Base-by-base conservation (phyloP, 2,797 vertebrate species). In the Salarias fasciatus region DNA sequence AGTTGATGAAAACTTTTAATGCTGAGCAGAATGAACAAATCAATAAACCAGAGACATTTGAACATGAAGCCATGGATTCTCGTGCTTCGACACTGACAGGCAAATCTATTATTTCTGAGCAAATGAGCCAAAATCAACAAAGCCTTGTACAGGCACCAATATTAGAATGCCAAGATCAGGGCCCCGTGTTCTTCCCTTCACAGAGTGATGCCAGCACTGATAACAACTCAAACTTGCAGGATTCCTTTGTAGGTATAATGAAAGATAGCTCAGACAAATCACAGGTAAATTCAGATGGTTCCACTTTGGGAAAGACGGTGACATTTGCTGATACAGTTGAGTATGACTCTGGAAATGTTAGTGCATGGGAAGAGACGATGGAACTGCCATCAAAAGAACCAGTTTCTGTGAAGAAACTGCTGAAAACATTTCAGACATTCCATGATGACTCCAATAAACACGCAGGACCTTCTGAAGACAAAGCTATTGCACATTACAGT, bases 381-480 rank as follows among this genome's bases (percentile, higher is more conserved):
- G 48, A 73, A 35, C 40, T 60, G 35, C 49, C 53, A 56, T 50
- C 68, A 3, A 74, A 96, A 58, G 95, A 98, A 75, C 94, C 93
- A 0, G 92, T 96, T 93, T 96, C 96, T 2, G 96, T 99, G 15
- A 94, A 93, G 53, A 96, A 99, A 15, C 69, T 98, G 65, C 96
- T 98, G 96, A 97, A 93, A 91, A 92, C 96, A 28, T 99, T 99
- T 73, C 95, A 99, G 72, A 94, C 94, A 8, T 96, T 93, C 1
- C 91, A 95, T 61, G 96, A 96, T 60, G 93, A 93, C 0, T 5
- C 96, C 95, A 48, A 96, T 96, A 84, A 92, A 87, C 62, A 91
- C 93, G 87, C 92, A 11, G 44, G 10, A 30, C 35, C 48, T 31
- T 30, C 95, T 86, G 94, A 97, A 72, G 91, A 95, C 74, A 95